A percentile compares a stretch with the other conserved stretches of the same genome.
These are phyloP conservation scores for Tinea trinotella DNA, from an alignment of 2,888 invertebrate species.

Conservation along the genomic window DNA sequence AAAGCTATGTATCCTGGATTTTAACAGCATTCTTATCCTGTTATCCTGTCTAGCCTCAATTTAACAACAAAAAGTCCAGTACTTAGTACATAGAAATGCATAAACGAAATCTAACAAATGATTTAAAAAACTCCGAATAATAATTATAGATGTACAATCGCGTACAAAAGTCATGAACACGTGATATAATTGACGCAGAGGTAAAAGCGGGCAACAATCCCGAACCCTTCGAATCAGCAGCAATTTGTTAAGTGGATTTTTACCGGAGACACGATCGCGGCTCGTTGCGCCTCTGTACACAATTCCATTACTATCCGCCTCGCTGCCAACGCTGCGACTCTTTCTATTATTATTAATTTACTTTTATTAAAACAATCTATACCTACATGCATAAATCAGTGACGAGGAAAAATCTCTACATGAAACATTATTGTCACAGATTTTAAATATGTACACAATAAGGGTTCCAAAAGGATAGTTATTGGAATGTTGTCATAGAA, in stretches of 20 bases:
- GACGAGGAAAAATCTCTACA: too few species aligned
- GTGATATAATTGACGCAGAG: constrained; percentile 60
- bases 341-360: background rate
- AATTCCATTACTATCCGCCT: constrained; percentile 68
- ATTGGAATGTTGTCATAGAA: too few species aligned
- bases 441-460: too few species aligned
- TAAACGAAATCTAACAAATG: background rate
- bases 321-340: constrained; percentile 39
- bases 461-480: too few species aligned
- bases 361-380: too few species aligned
- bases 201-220: constrained; percentile 47
- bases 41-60: too few species aligned
- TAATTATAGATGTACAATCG: constrained; percentile 23
- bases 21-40: too few species aligned
- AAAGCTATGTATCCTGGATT: too few species aligned
- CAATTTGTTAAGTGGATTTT: constrained; percentile 75
- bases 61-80: too few species aligned
- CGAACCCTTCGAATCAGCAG: constrained; percentile 72
- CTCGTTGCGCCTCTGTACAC: constrained; percentile 71
- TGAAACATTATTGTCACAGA: too few species aligned
- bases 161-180: constrained; percentile 34
- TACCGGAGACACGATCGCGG: constrained; percentile 67
- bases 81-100: too few species aligned
- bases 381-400: too few species aligned
- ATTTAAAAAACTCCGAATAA: background rate